Evolutionary conservation across 2,113 vertebrate species (phyloP).

Genomic region (Tretioscincus oriximinensis): DNA sequence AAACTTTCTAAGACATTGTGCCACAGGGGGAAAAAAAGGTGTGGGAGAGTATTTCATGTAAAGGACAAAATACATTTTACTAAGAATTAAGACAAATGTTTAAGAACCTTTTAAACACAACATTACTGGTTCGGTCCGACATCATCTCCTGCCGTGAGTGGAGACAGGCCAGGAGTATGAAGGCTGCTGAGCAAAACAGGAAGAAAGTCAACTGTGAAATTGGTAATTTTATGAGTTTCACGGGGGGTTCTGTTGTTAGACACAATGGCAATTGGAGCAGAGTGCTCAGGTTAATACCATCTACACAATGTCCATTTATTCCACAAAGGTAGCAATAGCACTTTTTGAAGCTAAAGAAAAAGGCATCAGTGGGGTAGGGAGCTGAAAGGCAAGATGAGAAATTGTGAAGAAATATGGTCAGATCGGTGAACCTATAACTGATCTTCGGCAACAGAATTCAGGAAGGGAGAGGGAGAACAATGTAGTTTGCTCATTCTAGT

Average conservation of each 20-base stretch:
- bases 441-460: constrained; percentile 17
- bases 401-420: rapidly evolving
- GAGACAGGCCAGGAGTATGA: constrained; percentile 82
- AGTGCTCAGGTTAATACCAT: constrained; percentile 74
- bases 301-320: constrained; percentile 69
- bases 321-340: constrained; percentile 71
- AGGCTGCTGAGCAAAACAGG: constrained; percentile 82
- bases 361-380: constrained; percentile 13
- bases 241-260: constrained; percentile 82
- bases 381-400: constrained; percentile 9
- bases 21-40: constrained; percentile 8
- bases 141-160: constrained; percentile 81
- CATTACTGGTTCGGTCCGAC: constrained; percentile 77
- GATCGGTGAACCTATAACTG: background rate
- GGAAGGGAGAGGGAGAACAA: constrained; percentile 9
- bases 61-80: constrained; percentile 65
- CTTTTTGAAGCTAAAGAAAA: constrained; percentile 31
- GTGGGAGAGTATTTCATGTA: constrained; percentile 48
- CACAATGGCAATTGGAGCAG: constrained; percentile 77
- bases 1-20: background rate
- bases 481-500: constrained; percentile 26
- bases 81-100: constrained; percentile 69
- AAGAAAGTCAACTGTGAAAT: constrained; percentile 87
- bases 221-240: constrained; percentile 86
- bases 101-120: constrained; percentile 69